Evolutionary conservation across 2,113 vertebrate species (phyloP).

Genomic region (Channa maculata): DNA sequence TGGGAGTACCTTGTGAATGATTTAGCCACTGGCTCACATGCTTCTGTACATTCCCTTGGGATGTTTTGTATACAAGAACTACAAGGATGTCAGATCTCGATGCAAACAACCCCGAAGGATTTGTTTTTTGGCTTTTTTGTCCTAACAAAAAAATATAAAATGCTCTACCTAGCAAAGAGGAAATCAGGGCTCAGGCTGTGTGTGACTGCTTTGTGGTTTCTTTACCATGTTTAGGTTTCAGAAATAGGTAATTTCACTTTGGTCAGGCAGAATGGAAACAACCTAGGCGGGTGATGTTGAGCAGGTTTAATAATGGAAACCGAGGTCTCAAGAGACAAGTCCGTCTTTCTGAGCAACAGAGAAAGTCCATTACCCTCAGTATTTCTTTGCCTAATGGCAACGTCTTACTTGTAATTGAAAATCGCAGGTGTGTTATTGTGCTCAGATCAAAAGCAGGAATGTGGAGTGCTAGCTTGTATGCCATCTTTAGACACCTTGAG

Average conservation of each 20-base stretch:
- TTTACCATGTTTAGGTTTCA: slow-evolving; percentile 49
- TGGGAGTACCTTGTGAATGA: slow-evolving; percentile 36
- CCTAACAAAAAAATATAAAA: slow-evolving; percentile 23
- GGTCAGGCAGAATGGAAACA: slow-evolving; percentile 67
- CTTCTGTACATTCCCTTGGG: slow-evolving; percentile 20
- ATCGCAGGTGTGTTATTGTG: slow-evolving; percentile 58
- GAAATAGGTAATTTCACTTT: slow-evolving; percentile 77
- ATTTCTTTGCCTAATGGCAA: slow-evolving; percentile 73
- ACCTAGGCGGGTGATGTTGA: slow-evolving; percentile 54
- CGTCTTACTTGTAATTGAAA: slow-evolving; percentile 78
- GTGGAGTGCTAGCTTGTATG: slow-evolving; percentile 22
- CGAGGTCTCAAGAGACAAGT: slow-evolving; percentile 66
- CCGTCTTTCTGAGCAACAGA: slow-evolving; percentile 73
- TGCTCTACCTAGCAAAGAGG: slow-evolving; percentile 38
- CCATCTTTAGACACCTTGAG: slow-evolving; percentile 28
- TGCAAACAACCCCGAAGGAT: slow-evolving; percentile 23
- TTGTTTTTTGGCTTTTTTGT: neutral
- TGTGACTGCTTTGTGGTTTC: slow-evolving; percentile 25
- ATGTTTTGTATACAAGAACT: slow-evolving; percentile 39
- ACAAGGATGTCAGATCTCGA: slow-evolving; percentile 19
- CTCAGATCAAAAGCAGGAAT: slow-evolving; percentile 51
- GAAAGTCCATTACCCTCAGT: slow-evolving; percentile 81
- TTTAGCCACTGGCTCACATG: slow-evolving; percentile 34
- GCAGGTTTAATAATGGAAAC: slow-evolving; percentile 81
- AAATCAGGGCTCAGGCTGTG: slow-evolving; percentile 54